A percentile compares a stretch with the other conserved stretches of the same genome.
These are phyloP conservation scores for Amblyopsis rosae DNA, from an alignment of 2,113 vertebrate species.

Conservation along the genomic window DNA sequence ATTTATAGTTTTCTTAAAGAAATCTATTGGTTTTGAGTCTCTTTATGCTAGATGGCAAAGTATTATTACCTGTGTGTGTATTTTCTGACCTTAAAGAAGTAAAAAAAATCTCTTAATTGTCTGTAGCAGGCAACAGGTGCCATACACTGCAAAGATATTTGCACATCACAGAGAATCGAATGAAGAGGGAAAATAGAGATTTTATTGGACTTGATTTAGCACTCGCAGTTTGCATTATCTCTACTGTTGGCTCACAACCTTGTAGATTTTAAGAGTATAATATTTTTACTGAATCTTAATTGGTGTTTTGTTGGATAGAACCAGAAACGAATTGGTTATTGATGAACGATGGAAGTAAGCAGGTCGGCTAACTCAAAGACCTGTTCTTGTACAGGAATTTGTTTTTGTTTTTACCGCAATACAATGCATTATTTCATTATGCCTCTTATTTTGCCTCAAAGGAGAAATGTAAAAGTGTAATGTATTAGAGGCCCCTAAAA, in stretches of 20 bases:
- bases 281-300: conserved; percentile 20
- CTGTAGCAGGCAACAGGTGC: conserved; percentile 19
- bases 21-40: conserved; percentile 42
- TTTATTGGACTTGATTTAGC: neutral
- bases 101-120: neutral
- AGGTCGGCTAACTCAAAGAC: neutral
- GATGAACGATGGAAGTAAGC: conserved; percentile 1
- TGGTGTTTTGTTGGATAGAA: conserved; percentile 24
- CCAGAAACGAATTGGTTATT: conserved; percentile 17
- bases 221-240: neutral
- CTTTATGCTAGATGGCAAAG: conserved; percentile 68
- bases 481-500: conserved; percentile 9
- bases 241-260: conserved; percentile 10
- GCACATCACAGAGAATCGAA: neutral
- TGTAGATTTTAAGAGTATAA: conserved; percentile 6
- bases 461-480: conserved; percentile 4
- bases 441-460: conserved; percentile 18
- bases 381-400: conserved; percentile 17
- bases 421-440: conserved; percentile 19
- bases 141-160: conserved; percentile 25
- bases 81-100: neutral
- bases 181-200: neutral
- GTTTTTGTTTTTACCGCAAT: conserved; percentile 1
- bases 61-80: conserved; percentile 43
- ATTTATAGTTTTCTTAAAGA: conserved; percentile 45